A percentile compares a stretch with the other conserved stretches of the same genome.
These are phyloP conservation scores for Lordiphosa mommai DNA, from an alignment of 1,140 invertebrate genomes.

Conservation along the genomic window DNA sequence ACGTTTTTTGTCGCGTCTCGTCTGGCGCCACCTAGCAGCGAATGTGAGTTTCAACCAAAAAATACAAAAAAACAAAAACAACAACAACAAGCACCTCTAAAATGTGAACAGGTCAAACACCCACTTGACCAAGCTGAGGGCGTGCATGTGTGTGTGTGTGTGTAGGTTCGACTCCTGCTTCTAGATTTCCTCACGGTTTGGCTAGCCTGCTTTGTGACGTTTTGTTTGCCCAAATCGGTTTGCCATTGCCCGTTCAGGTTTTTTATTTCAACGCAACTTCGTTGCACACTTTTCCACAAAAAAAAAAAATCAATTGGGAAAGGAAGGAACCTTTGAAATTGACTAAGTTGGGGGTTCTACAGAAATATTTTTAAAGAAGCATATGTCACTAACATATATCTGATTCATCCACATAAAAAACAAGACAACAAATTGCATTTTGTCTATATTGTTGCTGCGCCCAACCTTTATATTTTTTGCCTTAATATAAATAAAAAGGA, in stretches of 20 bases:
- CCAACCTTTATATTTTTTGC: too few species aligned
- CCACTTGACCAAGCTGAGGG: slow-evolving; percentile 34
- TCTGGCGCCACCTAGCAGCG: slow-evolving; percentile 65
- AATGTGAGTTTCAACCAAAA: slow-evolving; percentile 19
- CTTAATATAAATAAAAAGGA: too few species aligned
- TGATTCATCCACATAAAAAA: too few species aligned
- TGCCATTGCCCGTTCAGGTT: slow-evolving; percentile 43
- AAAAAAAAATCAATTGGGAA: too few species aligned
- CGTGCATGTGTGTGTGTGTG: slow-evolving; percentile 19
- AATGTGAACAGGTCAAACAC: slow-evolving; percentile 50
- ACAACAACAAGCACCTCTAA: slow-evolving; percentile 44
- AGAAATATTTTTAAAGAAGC: too few species aligned
- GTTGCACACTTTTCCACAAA: too few species aligned
- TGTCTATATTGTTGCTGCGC: too few species aligned
- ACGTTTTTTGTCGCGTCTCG: slow-evolving; percentile 35
- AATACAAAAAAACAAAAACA: slow-evolving; percentile 16
- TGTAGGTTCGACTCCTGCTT: background rate
- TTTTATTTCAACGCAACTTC: slow-evolving; percentile 3
- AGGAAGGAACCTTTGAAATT: too few species aligned
- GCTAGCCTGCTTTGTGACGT: slow-evolving; percentile 58
- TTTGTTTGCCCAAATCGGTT: slow-evolving; percentile 59
- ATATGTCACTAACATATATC: too few species aligned
- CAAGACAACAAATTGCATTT: too few species aligned
- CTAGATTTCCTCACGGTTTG: slow-evolving; percentile 19
- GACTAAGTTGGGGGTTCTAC: too few species aligned